Base-by-base conservation (phyloP, 2,113 vertebrate genomes). In the Crotophaga sulcirostris region DNA sequence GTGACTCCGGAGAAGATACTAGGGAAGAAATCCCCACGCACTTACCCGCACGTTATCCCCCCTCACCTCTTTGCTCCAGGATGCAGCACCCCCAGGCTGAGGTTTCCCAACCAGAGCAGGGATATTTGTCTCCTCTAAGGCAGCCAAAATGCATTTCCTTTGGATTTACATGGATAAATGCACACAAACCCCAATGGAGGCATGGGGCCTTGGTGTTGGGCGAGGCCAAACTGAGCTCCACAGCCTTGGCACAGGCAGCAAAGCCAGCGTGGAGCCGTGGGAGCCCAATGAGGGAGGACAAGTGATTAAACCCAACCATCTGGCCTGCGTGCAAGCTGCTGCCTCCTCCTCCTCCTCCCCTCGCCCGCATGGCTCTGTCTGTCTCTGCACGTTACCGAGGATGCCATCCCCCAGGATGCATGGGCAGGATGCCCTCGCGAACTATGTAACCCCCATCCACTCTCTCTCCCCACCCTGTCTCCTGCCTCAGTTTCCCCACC, bases 251-350 rank as follows among this genome's bases (percentile, higher is more conserved):
- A 12, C 26, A 13, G 45, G 91, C 7, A 1, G 55, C 62, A 24
- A 40, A 29, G 89, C 80, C 79, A 63, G 42, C 8, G 0, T 7
- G 1, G 26, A 81, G 62, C 70, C 0, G 15, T 26, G 45, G 66
- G 86, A 82, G 78, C 62, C 58, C 74, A 23, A 10, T 1, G 6
- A 18, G 2, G 79, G 64, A 80, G 34, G 24, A 77, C 29, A 3
- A 84, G 55, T 93, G 86, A 96, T 97, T 96, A 89, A 96, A 90
- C 55, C 13, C 3, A 15, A n/a, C 90, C 96, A 96, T 94, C 94
- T 96, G 95, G 90, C 80, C 77, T 66, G 67, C 2, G 3, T 14
- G 73, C 51, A 1, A 9, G 42, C 72, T 81, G 59, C 45, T 70
- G 74, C 26, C 91, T 91, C 40, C 70, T 84, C 34, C 47, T 89